Conservation (phyloP, 2,797 vertebrate genomes). For the Mastacembelus armatus region DNA sequence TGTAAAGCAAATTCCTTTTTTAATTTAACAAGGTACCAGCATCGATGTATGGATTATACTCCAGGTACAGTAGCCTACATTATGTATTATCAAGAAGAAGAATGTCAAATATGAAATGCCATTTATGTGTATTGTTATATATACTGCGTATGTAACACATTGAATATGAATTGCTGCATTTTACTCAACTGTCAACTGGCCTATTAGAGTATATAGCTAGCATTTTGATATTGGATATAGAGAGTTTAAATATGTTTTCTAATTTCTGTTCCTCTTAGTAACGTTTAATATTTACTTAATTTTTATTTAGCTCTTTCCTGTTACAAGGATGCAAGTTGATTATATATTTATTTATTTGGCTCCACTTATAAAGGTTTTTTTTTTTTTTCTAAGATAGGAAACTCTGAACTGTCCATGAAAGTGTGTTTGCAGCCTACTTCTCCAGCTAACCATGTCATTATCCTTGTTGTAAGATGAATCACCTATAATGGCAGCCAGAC, state of each 20-base stretch:
- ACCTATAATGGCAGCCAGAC: conserved; percentile 28
- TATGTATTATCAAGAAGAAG: conserved; percentile 70
- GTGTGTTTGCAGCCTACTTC: conserved; percentile 45
- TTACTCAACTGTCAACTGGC: conserved; percentile 63
- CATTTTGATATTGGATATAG: conserved; percentile 47
- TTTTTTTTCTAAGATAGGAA: conserved; percentile 29
- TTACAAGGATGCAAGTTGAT: conserved; percentile 23
- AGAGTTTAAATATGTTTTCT: conserved; percentile 24
- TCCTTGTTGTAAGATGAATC: conserved; percentile 42
- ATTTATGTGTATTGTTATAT: conserved; percentile 73
- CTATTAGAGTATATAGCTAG: conserved; percentile 46
- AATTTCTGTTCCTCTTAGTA: conserved; percentile 30
- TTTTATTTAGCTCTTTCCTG: conserved; percentile 40
- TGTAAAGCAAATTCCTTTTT: not conserved
- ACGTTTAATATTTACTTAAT: conserved; percentile 18
- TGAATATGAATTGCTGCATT: conserved; percentile 74
- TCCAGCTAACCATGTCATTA: conserved; percentile 29
- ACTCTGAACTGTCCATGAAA: conserved; percentile 14
- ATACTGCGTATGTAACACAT: conserved; percentile 72
- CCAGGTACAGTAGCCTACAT: conserved; percentile 54
- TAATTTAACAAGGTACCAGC: conserved; percentile 59
- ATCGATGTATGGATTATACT: conserved; percentile 67
- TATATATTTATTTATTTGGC: conserved; percentile 24
- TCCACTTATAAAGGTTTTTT: conserved; percentile 44
- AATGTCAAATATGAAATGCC: conserved; percentile 76